Evolutionary conservation across 2,113 vertebrate genomes (phyloP), one percentile per base, ranked within the genome.

Genomic region (Lepisosteus osseus): DNA sequence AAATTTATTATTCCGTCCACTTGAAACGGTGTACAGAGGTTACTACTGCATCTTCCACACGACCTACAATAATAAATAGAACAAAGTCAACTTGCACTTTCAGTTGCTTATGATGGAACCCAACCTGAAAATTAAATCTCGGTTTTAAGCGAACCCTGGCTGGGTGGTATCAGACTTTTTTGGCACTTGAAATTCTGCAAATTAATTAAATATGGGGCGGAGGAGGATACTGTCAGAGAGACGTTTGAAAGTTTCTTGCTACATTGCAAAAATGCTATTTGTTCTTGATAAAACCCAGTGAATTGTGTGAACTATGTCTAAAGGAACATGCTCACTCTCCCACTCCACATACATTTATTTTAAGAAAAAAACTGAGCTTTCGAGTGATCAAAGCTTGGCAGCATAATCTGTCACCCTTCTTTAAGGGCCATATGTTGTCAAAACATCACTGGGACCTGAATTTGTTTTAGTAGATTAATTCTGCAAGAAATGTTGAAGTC

Each of bases 1-100:
- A 88, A 86, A 93, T 82, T 89, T 94, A 94, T 94, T 92, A 88
- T 91, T 92, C 91, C 89, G 91, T 90, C 79, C 77, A 79, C 85
- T 80, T 83, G 81, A 83, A 86, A 87, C 81, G 82, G 80, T 83
- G 84, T 76, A 78, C 85, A 82, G 86, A 83, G 61, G 86, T 87
- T 83, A 85, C 74, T 76, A 78, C 80, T 84, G 82, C 84, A 83
- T 86, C 84, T 86, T 75, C 85, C 85, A 90, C 85, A 87, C 83
- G 76, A 79, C 82, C 82, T 87, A 83, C 78, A 88, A 88, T 83
- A 89, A 90, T 88, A 89, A 90, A 89, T 82, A 85, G 44, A 75
- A 76, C 73, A 45, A 65, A 42, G 61, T 42, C 6, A 59, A 57
- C 54, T 43, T 42, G 57, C 17, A 57, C n/a, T 45, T 14, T 13